Evolutionary conservation across 2,797 vertebrate genomes (phyloP).

Genomic region (Poecilia wingei): DNA sequence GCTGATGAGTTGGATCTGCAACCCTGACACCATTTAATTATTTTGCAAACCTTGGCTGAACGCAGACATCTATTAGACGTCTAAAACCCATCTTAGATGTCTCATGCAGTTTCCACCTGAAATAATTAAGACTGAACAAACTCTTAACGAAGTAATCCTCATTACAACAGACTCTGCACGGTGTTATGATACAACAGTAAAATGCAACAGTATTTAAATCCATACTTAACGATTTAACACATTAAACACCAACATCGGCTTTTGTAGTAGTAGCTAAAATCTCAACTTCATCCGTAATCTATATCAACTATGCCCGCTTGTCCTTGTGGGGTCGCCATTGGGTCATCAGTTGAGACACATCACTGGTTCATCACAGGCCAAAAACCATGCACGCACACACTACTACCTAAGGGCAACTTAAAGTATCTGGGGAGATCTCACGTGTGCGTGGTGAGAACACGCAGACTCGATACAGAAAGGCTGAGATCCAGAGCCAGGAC

Average conservation of each 20-base stretch:
- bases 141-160: background rate
- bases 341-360: background rate
- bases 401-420: background rate
- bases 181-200: too few relatives aligned
- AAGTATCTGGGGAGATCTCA: background rate
- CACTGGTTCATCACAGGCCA: background rate
- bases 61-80: background rate
- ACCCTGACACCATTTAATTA: background rate
- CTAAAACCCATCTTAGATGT: background rate
- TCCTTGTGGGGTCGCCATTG: too few relatives aligned
- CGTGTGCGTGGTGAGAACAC: background rate
- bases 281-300: too few relatives aligned
- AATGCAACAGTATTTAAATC: background rate
- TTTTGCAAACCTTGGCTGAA: background rate
- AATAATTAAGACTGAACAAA: background rate
- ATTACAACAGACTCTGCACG: background rate
- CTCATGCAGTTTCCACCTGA: background rate
- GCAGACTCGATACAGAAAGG: background rate
- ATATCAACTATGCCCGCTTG: too few relatives aligned
- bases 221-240: background rate
- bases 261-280: too few relatives aligned
- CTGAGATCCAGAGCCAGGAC: background rate
- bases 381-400: background rate
- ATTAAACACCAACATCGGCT: too few relatives aligned
- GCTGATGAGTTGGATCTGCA: background rate